A percentile compares a stretch with the other conserved stretches of the same genome.
These are phyloP conservation scores for Fopius arisanus DNA, from an alignment of 1,140 invertebrate genomes.

Conservation along the genomic window DNA sequence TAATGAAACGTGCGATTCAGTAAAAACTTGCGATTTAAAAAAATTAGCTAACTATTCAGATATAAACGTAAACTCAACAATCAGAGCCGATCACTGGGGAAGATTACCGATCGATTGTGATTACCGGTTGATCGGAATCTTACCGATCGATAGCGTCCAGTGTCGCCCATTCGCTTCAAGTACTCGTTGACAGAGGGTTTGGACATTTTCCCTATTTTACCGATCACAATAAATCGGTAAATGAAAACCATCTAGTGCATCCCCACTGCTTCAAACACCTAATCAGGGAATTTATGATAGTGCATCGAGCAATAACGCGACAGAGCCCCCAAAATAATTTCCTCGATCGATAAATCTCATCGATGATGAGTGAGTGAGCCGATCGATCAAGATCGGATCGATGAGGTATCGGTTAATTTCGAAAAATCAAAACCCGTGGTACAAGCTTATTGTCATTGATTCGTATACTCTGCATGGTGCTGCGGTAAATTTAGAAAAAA, in stretches of 20 bases:
- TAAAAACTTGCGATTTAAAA: conserved; percentile 36
- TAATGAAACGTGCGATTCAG: conserved; percentile 8
- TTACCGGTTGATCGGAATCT: background rate
- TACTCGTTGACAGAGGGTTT: conserved; percentile 55
- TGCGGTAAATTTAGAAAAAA: background rate
- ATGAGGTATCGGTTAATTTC: conserved; percentile 2
- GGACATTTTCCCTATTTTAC: conserved; percentile 34
- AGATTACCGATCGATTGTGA: conserved; percentile 16
- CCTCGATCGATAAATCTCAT: background rate
- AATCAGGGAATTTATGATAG: background rate
- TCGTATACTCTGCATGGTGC: background rate
- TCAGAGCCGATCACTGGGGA: conserved; percentile 43
- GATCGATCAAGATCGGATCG: background rate
- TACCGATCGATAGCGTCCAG: conserved; percentile 41
- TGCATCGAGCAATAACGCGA: background rate
- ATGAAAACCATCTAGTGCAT: background rate
- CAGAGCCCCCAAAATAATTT: background rate
- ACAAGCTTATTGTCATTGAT: conserved; percentile 24
- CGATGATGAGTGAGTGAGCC: background rate
- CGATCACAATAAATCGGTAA: conserved; percentile 4
- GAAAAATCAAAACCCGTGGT: conserved; percentile 28
- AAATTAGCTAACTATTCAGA: conserved; percentile 52
- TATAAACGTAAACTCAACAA: conserved; percentile 65
- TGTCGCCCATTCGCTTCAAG: conserved; percentile 39
- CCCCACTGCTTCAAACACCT: background rate